Conservation (phyloP, 2,888 invertebrate species). For the Xestia sexstrigata region DNA sequence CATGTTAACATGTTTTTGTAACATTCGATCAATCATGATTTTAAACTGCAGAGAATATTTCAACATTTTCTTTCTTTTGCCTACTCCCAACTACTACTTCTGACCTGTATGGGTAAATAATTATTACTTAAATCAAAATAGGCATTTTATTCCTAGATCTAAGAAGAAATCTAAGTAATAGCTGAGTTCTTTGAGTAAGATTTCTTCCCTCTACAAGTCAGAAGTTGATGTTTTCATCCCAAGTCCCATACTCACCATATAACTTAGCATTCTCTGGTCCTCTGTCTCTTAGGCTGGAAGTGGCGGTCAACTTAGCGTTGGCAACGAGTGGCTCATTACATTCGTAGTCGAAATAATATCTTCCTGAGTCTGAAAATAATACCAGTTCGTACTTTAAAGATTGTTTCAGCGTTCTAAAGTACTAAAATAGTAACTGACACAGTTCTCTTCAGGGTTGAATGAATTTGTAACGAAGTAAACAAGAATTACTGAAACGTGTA, state of each 20-base stretch:
- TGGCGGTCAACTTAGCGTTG: slow-evolving; percentile 94
- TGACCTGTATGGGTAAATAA: slow-evolving; percentile 7
- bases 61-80: not conserved
- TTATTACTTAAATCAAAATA: not conserved
- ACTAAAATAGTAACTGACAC: slow-evolving; percentile 35
- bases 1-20: slow-evolving; percentile 30
- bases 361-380: slow-evolving; percentile 81
- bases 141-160: not conserved
- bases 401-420: not conserved
- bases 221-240: slow-evolving; percentile 15
- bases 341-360: slow-evolving; percentile 91
- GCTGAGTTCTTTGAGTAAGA: slow-evolving; percentile 13
- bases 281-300: slow-evolving; percentile 95
- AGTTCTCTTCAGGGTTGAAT: slow-evolving; percentile 43
- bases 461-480: slow-evolving; percentile 54
- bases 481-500: slow-evolving; percentile 32
- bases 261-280: slow-evolving; percentile 96
- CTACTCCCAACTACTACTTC: slow-evolving; percentile 12
- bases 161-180: slow-evolving; percentile 15
- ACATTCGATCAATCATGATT: slow-evolving; percentile 10
- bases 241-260: slow-evolving; percentile 92
- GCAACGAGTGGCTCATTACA: slow-evolving; percentile 95
- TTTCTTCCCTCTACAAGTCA: slow-evolving; percentile 21
- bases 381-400: slow-evolving; percentile 2
- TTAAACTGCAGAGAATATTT: slow-evolving; percentile 7